These are phyloP conservation scores for Calephelis nemesis DNA, from an alignment of 1,140 invertebrate species.

Conservation along the genomic window DNA sequence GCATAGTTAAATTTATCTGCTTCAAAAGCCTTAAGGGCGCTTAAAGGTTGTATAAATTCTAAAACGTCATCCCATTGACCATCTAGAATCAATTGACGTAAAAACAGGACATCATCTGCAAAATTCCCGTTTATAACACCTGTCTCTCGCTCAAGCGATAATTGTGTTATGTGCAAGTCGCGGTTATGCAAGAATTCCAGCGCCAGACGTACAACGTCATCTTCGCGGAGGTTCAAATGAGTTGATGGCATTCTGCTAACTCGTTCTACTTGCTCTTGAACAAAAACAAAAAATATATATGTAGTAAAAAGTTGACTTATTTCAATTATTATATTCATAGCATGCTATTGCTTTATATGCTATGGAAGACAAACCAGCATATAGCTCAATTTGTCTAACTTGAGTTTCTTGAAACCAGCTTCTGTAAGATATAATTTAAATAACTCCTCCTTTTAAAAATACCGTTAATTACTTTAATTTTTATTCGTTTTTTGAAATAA, in stretches of 20 bases:
- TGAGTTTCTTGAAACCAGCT: no score
- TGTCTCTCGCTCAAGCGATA: constrained; percentile 95
- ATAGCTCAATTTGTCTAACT: no score
- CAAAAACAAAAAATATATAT: constrained; percentile 21
- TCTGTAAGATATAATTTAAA: no score
- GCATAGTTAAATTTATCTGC: constrained; percentile 91
- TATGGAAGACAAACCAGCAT: no score
- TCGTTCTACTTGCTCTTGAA: constrained; percentile 41
- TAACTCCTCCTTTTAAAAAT: no score
- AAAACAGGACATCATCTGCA: constrained; percentile 95
- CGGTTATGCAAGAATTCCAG: constrained; percentile 96
- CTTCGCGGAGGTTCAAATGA: constrained; percentile 90
- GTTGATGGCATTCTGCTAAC: constrained; percentile 85
- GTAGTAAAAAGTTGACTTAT: neutral
- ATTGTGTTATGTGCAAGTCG: constrained; percentile 93
- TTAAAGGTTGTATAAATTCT: constrained; percentile 97
- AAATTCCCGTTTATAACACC: constrained; percentile 96
- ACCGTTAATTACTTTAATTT: no score
- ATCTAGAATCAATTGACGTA: constrained; percentile 96
- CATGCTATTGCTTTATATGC: no score
- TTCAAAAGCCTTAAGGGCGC: constrained; percentile 88
- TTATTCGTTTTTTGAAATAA: no score
- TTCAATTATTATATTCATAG: neutral
- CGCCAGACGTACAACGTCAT: constrained; percentile 94
- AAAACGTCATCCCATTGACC: constrained; percentile 99